Evolutionary conservation across 1,140 invertebrate genomes (phyloP), one percentile per base, ranked within the genome.

Genomic region (Zelostemma sp.): DNA sequence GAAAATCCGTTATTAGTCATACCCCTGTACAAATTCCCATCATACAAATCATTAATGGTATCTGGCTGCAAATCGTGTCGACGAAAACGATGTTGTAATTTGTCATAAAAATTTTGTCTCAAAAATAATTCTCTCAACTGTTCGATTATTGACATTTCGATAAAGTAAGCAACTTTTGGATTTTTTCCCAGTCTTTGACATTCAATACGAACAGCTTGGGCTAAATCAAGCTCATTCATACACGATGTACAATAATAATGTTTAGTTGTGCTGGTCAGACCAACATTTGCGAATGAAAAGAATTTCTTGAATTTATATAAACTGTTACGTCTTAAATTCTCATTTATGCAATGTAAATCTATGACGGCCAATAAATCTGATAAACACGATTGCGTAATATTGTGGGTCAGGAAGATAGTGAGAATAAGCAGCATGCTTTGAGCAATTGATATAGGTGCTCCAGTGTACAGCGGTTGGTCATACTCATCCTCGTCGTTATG

Each of bases 1-100:
- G 75, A 28, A 55, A 74, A 70, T 1, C 66, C 68, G 47, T 67
- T 62, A 28, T 57, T 1, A 12, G 49, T 15, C 54, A 40, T 68
- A 31, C 9, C 46, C 6, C 21, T 46, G 41, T 63, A 56, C 15
- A 63, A 49, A 16, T 33, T 33, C 8, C 8, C 12, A 21, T 54
- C 62, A 48, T 57, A 70, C 16, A 54, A 43, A 48, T 70, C 51
- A n/a, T 16, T 46, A 14, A 69, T 63, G 18, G 25, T 6, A 47
- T 28, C 11, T 28, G 18, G 28, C 6, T 12, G 15, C 1, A 6
- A 33, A 19, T 50, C 11, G 3, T 25, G 21, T 28, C 56, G 49
- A 21, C 1, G 8, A 55, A 63, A 60, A 40, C 47, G 16, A 6
- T 64, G 15, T 61, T 70, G 56, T 16, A 64, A 45, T 1, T 2